Percentiles rank a stretch among this genome's conserved stretches.
These are phyloP conservation scores for Zeugodacus cucurbitae DNA, from an alignment of 1,140 invertebrate species.

Conservation along the genomic window DNA sequence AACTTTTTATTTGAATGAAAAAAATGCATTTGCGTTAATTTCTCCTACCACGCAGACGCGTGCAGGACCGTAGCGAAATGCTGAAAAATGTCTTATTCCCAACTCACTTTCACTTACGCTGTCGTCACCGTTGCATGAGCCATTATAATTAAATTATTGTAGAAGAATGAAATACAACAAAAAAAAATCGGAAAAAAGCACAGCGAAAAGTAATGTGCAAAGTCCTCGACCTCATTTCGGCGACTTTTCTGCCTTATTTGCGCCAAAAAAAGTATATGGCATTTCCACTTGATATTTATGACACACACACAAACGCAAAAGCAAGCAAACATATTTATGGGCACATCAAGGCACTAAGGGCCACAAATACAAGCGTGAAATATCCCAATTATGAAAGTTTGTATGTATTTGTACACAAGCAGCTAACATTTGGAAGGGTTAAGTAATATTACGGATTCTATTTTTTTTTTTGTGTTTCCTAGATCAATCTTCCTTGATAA, in stretches of 20 bases:
- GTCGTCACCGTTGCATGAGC: neutral
- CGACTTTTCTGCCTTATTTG: neutral
- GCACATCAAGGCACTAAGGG: neutral
- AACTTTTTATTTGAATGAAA: neutral
- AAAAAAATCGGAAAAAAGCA: neutral
- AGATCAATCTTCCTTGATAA: neutral
- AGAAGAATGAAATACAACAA: neutral
- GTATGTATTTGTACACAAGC: neutral
- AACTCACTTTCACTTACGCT: neutral
- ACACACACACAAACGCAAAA: neutral
- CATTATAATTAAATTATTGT: constrained; percentile 9
- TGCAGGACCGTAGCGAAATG: neutral
- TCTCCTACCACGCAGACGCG: neutral
- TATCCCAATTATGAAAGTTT: neutral
- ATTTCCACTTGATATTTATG: neutral
- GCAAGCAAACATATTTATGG: no score
- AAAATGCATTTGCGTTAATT: neutral
- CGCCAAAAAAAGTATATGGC: neutral
- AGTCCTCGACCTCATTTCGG: neutral
- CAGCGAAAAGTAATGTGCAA: neutral
- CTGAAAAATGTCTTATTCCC: neutral
- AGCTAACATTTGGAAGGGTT: neutral
- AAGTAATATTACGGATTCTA: no score
- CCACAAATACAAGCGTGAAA: neutral
- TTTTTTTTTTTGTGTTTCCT: neutral